A percentile compares a stretch with the other conserved stretches of the same genome.
These are phyloP conservation scores for Neofelis nebulosa DNA, from an alignment of 2,113 vertebrate species.

Conservation along the genomic window DNA sequence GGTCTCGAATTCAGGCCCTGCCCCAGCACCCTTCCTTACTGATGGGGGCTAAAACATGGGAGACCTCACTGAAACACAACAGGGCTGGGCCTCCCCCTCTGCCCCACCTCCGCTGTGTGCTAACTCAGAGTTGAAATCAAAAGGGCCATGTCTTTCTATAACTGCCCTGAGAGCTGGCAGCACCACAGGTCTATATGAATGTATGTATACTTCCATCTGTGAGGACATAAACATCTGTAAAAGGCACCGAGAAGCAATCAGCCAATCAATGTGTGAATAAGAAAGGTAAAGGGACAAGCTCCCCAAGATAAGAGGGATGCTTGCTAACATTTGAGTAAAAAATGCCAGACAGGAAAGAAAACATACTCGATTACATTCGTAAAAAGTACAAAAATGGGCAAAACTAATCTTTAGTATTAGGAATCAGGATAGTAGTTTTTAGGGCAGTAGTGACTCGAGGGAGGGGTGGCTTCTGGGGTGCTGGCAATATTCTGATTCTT, in stretches of 20 bases:
- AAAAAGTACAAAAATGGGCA: background rate
- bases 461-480: background rate
- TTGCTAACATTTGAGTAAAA: background rate
- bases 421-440: background rate
- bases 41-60: background rate
- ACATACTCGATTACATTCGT: background rate
- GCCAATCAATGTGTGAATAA: background rate
- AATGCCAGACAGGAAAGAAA: background rate
- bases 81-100: background rate
- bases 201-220: background rate
- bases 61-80: background rate
- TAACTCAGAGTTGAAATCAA: background rate
- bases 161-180: background rate
- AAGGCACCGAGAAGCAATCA: background rate
- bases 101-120: background rate
- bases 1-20: background rate
- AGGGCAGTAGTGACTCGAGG: background rate
- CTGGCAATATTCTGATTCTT: background rate
- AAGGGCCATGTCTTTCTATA: background rate
- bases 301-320: background rate
- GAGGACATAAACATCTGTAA: background rate
- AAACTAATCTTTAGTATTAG: background rate
- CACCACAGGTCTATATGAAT: background rate
- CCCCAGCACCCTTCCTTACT: background rate
- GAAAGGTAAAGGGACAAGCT: background rate